These are phyloP conservation scores for Neostethus bicornis DNA, from an alignment of 2,797 vertebrate genomes.

Conservation along the genomic window DNA sequence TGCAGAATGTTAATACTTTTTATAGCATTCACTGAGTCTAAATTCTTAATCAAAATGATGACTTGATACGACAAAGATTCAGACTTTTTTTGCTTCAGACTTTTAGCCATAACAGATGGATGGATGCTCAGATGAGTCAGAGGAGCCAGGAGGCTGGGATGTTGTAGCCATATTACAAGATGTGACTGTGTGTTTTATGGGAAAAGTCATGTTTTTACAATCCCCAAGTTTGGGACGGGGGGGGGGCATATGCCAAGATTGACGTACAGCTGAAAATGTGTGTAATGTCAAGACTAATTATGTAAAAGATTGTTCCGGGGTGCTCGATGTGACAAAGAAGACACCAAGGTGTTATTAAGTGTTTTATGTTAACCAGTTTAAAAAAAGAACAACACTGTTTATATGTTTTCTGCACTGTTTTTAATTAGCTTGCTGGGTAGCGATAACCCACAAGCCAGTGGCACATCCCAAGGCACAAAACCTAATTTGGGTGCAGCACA, in stretches of 20 bases:
- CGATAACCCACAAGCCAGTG: slow-evolving; percentile 64
- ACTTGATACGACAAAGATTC: too few relatives aligned
- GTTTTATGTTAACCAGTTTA: slow-evolving; percentile 32
- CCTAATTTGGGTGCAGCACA: slow-evolving; percentile 64
- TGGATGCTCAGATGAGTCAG: too few relatives aligned
- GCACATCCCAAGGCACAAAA: slow-evolving; percentile 58
- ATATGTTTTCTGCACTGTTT: slow-evolving; percentile 52
- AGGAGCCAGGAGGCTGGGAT: not conserved
- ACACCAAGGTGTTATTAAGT: slow-evolving; percentile 40
- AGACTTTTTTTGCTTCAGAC: too few relatives aligned
- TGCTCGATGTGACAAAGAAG: slow-evolving; percentile 20
- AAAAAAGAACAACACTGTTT: slow-evolving; percentile 25
- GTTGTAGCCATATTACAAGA: slow-evolving; percentile 22
- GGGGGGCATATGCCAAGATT: slow-evolving; percentile 21
- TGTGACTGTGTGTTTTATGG: slow-evolving; percentile 25
- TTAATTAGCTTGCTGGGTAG: slow-evolving; percentile 56
- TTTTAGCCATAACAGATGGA: too few relatives aligned
- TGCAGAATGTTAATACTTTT: too few relatives aligned
- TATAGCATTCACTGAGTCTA: too few relatives aligned
- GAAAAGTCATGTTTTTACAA: slow-evolving; percentile 24
- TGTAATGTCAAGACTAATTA: too few relatives aligned
- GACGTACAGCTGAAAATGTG: too few relatives aligned
- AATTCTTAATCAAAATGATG: too few relatives aligned
- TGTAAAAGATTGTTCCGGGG: slow-evolving; percentile 7
- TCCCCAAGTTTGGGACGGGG: slow-evolving; percentile 17